Percentiles rank a stretch among this genome's conserved stretches.
Evolutionary conservation across 2,797 vertebrate species (phyloP).

Genomic region (Chloroceryle amazona): DNA sequence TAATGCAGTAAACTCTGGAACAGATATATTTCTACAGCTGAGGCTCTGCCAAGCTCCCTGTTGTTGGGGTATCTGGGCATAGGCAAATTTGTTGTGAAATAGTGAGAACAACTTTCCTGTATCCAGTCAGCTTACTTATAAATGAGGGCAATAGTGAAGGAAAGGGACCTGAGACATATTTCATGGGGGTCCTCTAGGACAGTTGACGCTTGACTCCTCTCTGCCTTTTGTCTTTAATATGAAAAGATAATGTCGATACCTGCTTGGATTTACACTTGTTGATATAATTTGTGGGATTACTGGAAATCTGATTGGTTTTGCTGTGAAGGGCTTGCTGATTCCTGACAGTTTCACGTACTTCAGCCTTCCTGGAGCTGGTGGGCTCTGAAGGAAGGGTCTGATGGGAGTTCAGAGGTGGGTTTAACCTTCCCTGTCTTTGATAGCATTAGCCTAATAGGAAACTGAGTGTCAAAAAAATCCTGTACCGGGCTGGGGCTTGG

Average conservation of each 20-base stretch:
- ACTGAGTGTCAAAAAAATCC: background rate
- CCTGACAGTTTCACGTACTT: background rate
- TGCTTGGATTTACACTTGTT: background rate
- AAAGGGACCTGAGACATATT: background rate
- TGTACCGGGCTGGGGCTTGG: background rate
- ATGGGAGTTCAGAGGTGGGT: background rate
- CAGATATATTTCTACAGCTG: fast-evolving
- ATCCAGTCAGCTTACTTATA: background rate
- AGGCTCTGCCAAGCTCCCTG: background rate
- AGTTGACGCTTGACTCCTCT: background rate
- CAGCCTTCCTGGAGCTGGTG: background rate
- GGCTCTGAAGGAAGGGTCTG: background rate
- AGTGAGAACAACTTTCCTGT: background rate
- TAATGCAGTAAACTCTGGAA: background rate
- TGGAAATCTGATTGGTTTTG: background rate
- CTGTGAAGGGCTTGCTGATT: background rate
- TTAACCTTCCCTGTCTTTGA: background rate
- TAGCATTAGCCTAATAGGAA: background rate
- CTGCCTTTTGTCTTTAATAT: background rate
- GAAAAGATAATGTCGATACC: background rate
- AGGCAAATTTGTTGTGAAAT: background rate
- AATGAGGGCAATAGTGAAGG: background rate
- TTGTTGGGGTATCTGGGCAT: background rate
- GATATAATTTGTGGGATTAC: background rate
- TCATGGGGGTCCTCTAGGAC: background rate